Evolutionary conservation across 1,140 invertebrate species (phyloP).

Genomic region (Drosophila varians): DNA sequence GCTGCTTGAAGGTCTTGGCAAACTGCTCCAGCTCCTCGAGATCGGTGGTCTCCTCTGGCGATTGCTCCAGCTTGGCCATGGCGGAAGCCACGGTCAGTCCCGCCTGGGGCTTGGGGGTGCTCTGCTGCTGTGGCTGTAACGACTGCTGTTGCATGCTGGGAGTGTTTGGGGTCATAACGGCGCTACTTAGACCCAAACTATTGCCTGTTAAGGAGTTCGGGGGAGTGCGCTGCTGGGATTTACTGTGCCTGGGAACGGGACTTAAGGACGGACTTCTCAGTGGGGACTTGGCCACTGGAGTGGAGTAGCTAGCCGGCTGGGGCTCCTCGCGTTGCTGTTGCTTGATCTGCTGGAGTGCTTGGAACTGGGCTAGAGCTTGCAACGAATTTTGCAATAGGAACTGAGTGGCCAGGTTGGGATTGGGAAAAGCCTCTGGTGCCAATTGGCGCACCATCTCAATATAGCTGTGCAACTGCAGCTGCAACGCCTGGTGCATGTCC

Average conservation of each 20-base stretch:
- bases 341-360: slow-evolving; percentile 91
- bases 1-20: slow-evolving; percentile 98
- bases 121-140: slow-evolving; percentile 35
- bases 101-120: slow-evolving; percentile 52
- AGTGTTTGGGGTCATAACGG: slow-evolving; percentile 85
- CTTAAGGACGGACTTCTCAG: slow-evolving; percentile 85
- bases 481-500: slow-evolving; percentile 81
- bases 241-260: slow-evolving; percentile 74
- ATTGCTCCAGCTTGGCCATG: slow-evolving; percentile 88
- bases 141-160: slow-evolving; percentile 83
- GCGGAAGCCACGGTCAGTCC: slow-evolving; percentile 83
- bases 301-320: slow-evolving; percentile 80
- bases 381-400: slow-evolving; percentile 78
- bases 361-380: slow-evolving; percentile 91
- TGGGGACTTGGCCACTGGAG: slow-evolving; percentile 83
- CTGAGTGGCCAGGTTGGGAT: slow-evolving; percentile 72
- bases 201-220: slow-evolving; percentile 69
- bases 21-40: slow-evolving; percentile 98
- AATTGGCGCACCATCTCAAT: slow-evolving; percentile 81
- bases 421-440: slow-evolving; percentile 65
- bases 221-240: slow-evolving; percentile 83
- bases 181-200: slow-evolving; percentile 66
- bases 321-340: slow-evolving; percentile 84
- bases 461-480: slow-evolving; percentile 77
- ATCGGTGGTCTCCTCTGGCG: slow-evolving; percentile 96